Conservation (phyloP, 2,888 invertebrate genomes). For the Carterocephalus palaemon region DNA sequence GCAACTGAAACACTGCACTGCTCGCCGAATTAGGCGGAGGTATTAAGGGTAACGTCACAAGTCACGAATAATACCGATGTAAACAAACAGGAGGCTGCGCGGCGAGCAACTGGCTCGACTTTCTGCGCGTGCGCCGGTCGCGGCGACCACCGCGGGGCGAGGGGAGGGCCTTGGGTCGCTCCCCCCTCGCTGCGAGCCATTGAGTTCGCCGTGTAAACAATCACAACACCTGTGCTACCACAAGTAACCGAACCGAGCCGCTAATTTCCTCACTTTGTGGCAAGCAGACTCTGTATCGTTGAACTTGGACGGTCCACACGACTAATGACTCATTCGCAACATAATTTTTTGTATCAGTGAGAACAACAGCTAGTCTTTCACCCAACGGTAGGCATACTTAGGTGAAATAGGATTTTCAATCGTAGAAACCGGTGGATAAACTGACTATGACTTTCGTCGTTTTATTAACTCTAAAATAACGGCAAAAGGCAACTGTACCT, state of each 20-base stretch:
- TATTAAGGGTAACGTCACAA: conserved; percentile 25
- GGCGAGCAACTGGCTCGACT: conserved; percentile 70
- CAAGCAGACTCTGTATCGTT: neutral
- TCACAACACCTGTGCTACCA: conserved; percentile 57
- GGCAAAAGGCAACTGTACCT: too few species aligned
- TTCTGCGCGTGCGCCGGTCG: conserved; percentile 69
- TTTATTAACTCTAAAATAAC: too few species aligned
- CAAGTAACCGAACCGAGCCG: conserved; percentile 29
- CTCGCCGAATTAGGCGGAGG: neutral
- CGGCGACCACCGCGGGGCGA: conserved; percentile 40
- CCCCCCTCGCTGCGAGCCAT: conserved; percentile 56
- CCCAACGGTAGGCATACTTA: neutral
- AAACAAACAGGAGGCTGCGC: conserved; percentile 77
- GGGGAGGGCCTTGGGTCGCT: conserved; percentile 37
- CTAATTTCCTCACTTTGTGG: conserved; percentile 13
- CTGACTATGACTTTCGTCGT: too few species aligned
- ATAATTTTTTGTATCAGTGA: neutral
- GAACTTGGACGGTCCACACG: conserved; percentile 3
- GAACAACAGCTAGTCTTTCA: neutral
- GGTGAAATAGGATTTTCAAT: too few species aligned
- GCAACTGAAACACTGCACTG: conserved; percentile 18
- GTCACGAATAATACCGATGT: conserved; percentile 40
- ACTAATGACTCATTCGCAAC: neutral
- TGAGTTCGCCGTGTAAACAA: conserved; percentile 63
- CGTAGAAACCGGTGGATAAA: too few species aligned